These are phyloP conservation scores for Lineus longissimus DNA, from an alignment of 1,140 invertebrate genomes.

Conservation along the genomic window DNA sequence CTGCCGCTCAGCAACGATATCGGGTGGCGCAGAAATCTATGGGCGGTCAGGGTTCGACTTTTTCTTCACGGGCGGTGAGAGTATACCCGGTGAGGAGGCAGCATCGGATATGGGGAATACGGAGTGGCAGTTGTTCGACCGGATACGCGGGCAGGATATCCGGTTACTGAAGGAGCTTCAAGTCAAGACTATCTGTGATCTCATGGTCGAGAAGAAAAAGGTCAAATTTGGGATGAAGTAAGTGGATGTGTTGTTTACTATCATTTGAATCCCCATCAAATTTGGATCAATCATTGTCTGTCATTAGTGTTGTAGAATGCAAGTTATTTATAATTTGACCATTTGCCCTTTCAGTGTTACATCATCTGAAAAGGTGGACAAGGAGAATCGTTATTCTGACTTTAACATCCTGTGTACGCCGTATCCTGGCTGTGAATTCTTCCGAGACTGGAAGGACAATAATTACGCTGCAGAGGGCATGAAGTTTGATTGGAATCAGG, in stretches of 20 bases:
- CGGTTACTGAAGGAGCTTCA: conserved; percentile 68
- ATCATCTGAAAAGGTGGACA: conserved; percentile 83
- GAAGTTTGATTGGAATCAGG: conserved; percentile 74
- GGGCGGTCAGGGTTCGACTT: conserved; percentile 62
- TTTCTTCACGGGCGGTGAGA: conserved; percentile 43
- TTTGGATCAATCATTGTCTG: no score
- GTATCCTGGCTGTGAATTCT: conserved; percentile 82
- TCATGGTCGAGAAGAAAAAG: conserved; percentile 87
- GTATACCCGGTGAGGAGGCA: conserved; percentile 10
- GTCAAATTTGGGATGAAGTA: conserved; percentile 80
- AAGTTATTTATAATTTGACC: no score
- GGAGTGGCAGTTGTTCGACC: conserved; percentile 45
- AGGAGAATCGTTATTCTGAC: conserved; percentile 71
- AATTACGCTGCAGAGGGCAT: conserved; percentile 67
- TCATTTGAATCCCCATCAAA: background rate
- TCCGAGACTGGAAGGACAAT: conserved; percentile 69
- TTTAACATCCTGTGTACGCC: conserved; percentile 74
- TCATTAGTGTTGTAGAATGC: no score
- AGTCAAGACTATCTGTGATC: conserved; percentile 74
- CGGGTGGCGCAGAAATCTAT: conserved; percentile 70
- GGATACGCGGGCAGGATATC: conserved; percentile 67
- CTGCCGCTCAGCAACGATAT: conserved; percentile 51
- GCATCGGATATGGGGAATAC: conserved; percentile 2
- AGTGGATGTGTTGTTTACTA: conserved; percentile 51
- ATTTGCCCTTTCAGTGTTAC: conserved; percentile 54